Conservation (phyloP, 2,113 vertebrate genomes). For the Poecilia latipinna region DNA sequence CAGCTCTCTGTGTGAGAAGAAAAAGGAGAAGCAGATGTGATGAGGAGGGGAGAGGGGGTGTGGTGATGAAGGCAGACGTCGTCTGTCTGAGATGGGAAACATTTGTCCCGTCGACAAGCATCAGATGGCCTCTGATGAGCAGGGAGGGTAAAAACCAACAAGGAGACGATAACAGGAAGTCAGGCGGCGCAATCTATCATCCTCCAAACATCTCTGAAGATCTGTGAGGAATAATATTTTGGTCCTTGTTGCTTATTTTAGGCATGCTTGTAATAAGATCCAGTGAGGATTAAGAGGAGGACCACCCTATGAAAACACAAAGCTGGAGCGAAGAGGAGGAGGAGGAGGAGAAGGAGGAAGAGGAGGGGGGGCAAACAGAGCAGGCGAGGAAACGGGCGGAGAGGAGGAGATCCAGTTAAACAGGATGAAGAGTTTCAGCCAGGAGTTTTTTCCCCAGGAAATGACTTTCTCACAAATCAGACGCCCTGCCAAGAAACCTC, state of each 20-base stretch:
- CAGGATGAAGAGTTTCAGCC: slow-evolving; percentile 61
- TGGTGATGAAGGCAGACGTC: slow-evolving; percentile 12
- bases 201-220: background rate
- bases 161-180: slow-evolving; percentile 20
- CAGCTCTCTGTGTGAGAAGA: background rate
- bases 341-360: background rate
- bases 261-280: background rate
- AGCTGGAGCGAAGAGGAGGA: background rate
- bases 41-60: background rate
- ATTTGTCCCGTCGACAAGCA: slow-evolving; percentile 31
- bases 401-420: slow-evolving; percentile 48
- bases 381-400: slow-evolving; percentile 33
- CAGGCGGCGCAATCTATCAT: background rate
- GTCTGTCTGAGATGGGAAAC: slow-evolving; percentile 11
- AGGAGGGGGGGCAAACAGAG: background rate
- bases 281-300: slow-evolving; percentile 7
- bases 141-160: background rate
- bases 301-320: background rate
- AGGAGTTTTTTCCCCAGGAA: slow-evolving; percentile 65
- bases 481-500: slow-evolving; percentile 29
- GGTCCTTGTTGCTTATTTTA: background rate
- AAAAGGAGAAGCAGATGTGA: slow-evolving; percentile 13
- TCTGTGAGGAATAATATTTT: slow-evolving; percentile 13
- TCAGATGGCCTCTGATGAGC: slow-evolving; percentile 22
- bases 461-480: slow-evolving; percentile 63